Evolutionary conservation across 1,140 invertebrate species (phyloP), one percentile per base, ranked within the genome.

Genomic region (Rhagoletis pomonella): DNA sequence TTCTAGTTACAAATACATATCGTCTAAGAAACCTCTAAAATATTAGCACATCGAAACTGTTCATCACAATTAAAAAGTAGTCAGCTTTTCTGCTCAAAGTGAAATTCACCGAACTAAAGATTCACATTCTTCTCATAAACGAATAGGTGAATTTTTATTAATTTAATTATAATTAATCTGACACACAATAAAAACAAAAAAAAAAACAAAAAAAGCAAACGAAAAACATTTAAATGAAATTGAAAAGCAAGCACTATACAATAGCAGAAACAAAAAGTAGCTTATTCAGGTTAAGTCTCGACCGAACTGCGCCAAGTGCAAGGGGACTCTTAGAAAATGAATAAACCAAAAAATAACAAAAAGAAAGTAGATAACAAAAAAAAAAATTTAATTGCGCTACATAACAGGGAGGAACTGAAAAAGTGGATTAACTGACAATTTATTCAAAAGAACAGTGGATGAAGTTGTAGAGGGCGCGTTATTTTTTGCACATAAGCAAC

Each of bases 371-470:
- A 47, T 73, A 73, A 73, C 44, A 73, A 73, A 73, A 42, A 73
- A 47, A 73, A 39, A n/a, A 17, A 44, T 73, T 73, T 73, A 73
- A 73, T 47, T 73, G 67, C 12, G 67, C 67, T 47, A 73, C 67
- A 44, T 73, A 39, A 47, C 39, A 73, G 44, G 4, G 17, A 12
- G 17, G 14, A 73, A 73, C 1, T 47, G 42, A 62, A n/a, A 12
- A 1, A 73, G 44, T n/a, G 12, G 64, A 55, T 55, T 55, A 55
- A 55, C 5, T 7, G 50, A 55, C 50, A 55, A 7, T 55, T 55
- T 55, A 55, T 7, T 55, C 10, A 29, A 29, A 29, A 29, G 50
- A 5, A 55, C 50, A 7, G 10, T 55, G 50, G 50, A 7, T 55
- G 50, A 10, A 29, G 5, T 55, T 55, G 1, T 55, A 55, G 10